Evolutionary conservation across 64 coral and sea anemone species (phyloP).

Genomic region (Montipora sp.): DNA sequence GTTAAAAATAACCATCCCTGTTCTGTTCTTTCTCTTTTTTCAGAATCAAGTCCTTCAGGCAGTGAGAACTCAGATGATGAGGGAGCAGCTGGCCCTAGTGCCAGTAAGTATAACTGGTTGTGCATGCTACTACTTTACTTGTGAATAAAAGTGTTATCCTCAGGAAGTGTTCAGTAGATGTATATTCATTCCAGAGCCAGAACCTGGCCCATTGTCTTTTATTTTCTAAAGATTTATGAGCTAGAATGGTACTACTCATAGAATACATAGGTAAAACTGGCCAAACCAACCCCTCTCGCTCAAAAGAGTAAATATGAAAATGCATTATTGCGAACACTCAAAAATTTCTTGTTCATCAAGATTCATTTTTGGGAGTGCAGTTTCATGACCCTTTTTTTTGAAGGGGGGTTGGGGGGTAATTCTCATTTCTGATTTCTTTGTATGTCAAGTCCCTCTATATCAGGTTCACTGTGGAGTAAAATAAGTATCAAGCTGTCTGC

Average conservation of each 20-base stretch:
- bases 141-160: constrained; percentile 47
- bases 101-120: constrained; percentile 69
- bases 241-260: constrained; percentile 41
- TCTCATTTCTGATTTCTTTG: constrained; percentile 65
- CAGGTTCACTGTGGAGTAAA: constrained; percentile 55
- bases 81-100: constrained; percentile 60
- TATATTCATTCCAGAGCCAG: constrained; percentile 55
- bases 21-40: constrained; percentile 49
- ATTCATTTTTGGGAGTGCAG: too few species aligned
- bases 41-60: constrained; percentile 69
- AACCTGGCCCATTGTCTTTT: constrained; percentile 59
- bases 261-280: constrained; percentile 56
- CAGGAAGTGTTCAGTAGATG: constrained; percentile 62
- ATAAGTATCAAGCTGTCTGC: constrained; percentile 57
- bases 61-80: constrained; percentile 64
- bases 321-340: constrained; percentile 47
- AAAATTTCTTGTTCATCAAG: constrained; percentile 19
- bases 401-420: not conserved
- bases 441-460: constrained; percentile 58
- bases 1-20: constrained; percentile 60
- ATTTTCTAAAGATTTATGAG: constrained; percentile 57
- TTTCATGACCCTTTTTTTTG: not conserved
- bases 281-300: constrained; percentile 57
- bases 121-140: constrained; percentile 68
- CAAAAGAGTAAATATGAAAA: constrained; percentile 69